Conservation (phyloP, 2,888 invertebrate genomes). For the Agrenia bidenticulata region DNA sequence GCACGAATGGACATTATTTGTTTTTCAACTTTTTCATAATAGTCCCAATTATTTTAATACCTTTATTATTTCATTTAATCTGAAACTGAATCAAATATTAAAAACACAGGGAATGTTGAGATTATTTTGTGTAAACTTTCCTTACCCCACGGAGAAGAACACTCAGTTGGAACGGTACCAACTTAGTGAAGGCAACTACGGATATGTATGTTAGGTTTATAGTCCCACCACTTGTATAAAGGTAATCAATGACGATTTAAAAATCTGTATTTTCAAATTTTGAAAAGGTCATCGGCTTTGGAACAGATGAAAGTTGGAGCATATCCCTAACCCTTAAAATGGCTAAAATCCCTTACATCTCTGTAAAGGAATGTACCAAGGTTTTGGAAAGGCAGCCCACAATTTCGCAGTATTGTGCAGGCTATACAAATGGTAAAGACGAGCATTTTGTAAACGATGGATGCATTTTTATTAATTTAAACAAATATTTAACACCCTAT, state of each 20-base stretch:
- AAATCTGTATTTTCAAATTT: too few species aligned
- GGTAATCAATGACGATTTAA: too few species aligned
- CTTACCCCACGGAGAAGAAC: slow-evolving; percentile 26
- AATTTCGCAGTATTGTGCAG: slow-evolving; percentile 41
- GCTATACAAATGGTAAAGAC: slow-evolving; percentile 38
- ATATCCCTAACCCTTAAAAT: slow-evolving; percentile 31
- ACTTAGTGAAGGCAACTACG: slow-evolving; percentile 26
- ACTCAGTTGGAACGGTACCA: slow-evolving; percentile 20
- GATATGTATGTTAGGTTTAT: slow-evolving; percentile 22
- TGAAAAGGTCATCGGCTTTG: slow-evolving; percentile 40
- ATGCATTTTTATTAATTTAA: neutral
- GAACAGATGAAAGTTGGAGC: slow-evolving; percentile 38
- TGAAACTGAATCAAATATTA: too few species aligned
- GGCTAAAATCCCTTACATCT: slow-evolving; percentile 39
- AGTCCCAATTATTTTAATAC: too few species aligned
- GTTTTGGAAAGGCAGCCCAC: slow-evolving; percentile 38
- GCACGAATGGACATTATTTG: too few species aligned
- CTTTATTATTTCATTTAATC: too few species aligned
- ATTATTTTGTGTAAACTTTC: slow-evolving; percentile 29
- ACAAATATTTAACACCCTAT: neutral
- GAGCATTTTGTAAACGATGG: too few species aligned
- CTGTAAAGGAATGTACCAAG: slow-evolving; percentile 35
- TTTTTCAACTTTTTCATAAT: too few species aligned
- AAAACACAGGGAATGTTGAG: too few species aligned
- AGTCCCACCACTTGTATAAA: too few species aligned